Evolutionary conservation across 2,113 vertebrate genomes (phyloP).

Genomic region (Bufo bufo): DNA sequence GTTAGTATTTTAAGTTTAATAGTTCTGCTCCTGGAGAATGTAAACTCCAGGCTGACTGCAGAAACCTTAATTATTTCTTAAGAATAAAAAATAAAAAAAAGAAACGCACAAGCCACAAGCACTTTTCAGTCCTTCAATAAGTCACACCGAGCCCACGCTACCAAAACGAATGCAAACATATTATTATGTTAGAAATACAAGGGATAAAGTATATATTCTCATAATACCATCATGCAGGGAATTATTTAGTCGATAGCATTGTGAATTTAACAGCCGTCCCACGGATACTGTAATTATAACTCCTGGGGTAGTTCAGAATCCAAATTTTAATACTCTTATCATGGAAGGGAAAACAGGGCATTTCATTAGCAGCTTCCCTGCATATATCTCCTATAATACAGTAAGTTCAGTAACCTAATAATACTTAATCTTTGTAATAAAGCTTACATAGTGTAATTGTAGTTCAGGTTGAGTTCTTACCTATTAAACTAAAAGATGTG

Average conservation of each 20-base stretch:
- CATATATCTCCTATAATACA: neutral
- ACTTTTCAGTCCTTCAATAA: constrained; percentile 33
- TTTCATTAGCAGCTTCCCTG: constrained; percentile 15
- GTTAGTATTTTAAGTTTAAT: neutral
- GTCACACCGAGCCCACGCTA: constrained; percentile 18
- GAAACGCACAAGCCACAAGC: neutral
- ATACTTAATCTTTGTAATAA: neutral
- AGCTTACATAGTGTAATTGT: neutral
- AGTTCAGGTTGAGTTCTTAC: neutral
- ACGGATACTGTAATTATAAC: constrained; percentile 46
- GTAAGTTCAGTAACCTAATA: neutral
- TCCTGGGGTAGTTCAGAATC: constrained; percentile 23
- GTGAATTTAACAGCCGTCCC: constrained; percentile 37
- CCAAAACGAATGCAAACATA: constrained; percentile 36
- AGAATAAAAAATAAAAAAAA: neutral
- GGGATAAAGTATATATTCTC: constrained; percentile 40
- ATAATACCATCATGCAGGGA: constrained; percentile 18
- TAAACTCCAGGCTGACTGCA: neutral
- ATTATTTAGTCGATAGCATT: constrained; percentile 39
- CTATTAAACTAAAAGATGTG: constrained; percentile 53
- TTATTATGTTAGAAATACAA: neutral
- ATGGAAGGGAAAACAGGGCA: neutral
- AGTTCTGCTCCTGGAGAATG: neutral
- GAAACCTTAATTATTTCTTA: constrained; percentile 36
- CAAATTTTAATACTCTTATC: constrained; percentile 36